Percentiles rank a stretch among this genome's conserved stretches.
Evolutionary conservation across 2,113 vertebrate genomes (phyloP).

Genomic region (Xyliphius kryptos): DNA sequence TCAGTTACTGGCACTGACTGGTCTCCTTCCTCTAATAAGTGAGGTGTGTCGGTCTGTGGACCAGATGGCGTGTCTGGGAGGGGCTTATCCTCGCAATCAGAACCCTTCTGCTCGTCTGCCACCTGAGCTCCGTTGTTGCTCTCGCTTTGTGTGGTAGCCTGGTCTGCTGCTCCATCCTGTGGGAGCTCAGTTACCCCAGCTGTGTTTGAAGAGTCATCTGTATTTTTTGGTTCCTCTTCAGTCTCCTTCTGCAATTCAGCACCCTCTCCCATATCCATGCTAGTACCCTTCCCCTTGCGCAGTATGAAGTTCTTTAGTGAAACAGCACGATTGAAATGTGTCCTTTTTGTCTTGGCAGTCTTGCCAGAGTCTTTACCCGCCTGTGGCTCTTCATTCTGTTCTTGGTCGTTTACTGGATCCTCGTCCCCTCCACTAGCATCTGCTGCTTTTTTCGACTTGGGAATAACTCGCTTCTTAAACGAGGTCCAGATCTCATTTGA

Average conservation of each 20-base stretch:
- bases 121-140: slow-evolving; percentile 35
- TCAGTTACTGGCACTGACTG: slow-evolving; percentile 14
- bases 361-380: slow-evolving; percentile 60
- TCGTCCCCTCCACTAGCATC: slow-evolving; percentile 57
- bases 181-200: slow-evolving; percentile 27
- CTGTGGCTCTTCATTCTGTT: slow-evolving; percentile 56
- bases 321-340: slow-evolving; percentile 66
- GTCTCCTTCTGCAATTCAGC: slow-evolving; percentile 40
- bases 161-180: slow-evolving; percentile 35
- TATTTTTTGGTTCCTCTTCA: slow-evolving; percentile 33
- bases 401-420: slow-evolving; percentile 49
- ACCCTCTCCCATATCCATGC: slow-evolving; percentile 60
- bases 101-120: slow-evolving; percentile 33
- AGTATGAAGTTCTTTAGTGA: slow-evolving; percentile 75
- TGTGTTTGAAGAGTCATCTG: slow-evolving; percentile 32
- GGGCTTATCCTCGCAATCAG: slow-evolving; percentile 30
- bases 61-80: slow-evolving; percentile 32
- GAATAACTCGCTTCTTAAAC: slow-evolving; percentile 71
- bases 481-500: slow-evolving; percentile 73
- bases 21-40: slow-evolving; percentile 30
- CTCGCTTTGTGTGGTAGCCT: slow-evolving; percentile 29
- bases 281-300: slow-evolving; percentile 67
- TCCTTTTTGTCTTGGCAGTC: slow-evolving; percentile 63
- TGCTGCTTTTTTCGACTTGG: slow-evolving; percentile 63
- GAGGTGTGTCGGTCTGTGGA: slow-evolving; percentile 33